Conservation (phyloP, 2,888 invertebrate species). For the Agrotis ipsilon region DNA sequence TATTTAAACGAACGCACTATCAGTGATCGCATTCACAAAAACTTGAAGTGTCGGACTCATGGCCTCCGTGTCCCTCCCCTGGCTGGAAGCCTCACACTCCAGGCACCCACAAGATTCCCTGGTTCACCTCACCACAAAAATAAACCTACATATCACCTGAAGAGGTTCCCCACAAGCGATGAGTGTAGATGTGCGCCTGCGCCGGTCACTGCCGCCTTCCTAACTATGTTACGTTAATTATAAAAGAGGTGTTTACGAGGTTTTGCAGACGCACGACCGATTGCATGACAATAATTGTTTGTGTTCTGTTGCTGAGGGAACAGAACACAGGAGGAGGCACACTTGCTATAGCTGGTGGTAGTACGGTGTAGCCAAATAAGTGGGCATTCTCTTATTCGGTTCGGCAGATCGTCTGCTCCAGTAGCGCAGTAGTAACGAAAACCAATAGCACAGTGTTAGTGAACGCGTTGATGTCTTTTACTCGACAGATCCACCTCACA, state of each 20-base stretch:
- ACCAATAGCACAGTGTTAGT: background rate
- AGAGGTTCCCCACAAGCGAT: background rate
- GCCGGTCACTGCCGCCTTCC: background rate
- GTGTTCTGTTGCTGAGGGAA: too few species aligned
- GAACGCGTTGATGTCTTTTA: constrained; percentile 71
- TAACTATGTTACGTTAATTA: background rate
- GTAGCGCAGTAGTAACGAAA: too few species aligned
- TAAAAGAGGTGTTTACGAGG: background rate
- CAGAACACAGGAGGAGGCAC: too few species aligned
- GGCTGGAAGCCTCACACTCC: too few species aligned
- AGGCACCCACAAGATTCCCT: too few species aligned
- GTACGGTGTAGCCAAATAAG: too few species aligned
- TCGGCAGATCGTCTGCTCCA: too few species aligned
- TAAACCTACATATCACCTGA: background rate
- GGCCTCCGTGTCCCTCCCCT: too few species aligned
- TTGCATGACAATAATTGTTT: background rate
- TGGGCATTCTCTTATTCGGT: too few species aligned
- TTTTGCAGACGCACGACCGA: background rate
- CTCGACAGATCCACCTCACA: constrained; percentile 8
- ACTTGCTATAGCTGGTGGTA: too few species aligned
- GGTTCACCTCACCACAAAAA: too few species aligned
- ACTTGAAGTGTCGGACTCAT: background rate
- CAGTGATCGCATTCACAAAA: constrained; percentile 20
- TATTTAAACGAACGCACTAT: constrained; percentile 33
- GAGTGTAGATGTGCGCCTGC: background rate